Percentiles rank a stretch among this genome's conserved stretches.
These are phyloP conservation scores for Gymnocheta viridis DNA, from an alignment of 2,888 invertebrate genomes.

Conservation along the genomic window DNA sequence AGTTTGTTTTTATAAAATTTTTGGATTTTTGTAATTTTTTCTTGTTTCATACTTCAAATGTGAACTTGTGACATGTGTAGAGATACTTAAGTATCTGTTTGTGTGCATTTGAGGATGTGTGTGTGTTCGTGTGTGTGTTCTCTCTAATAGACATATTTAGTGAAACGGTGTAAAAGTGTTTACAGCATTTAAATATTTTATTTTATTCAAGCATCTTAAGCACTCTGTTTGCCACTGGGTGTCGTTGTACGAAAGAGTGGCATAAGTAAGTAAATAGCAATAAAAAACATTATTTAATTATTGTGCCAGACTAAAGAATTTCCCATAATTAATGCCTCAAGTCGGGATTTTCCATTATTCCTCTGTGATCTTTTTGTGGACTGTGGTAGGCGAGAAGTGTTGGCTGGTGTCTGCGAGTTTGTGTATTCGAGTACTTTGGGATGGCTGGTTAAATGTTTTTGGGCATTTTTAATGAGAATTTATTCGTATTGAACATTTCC, in stretches of 20 bases:
- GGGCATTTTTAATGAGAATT: slow-evolving; percentile 10
- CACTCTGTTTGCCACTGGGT: neutral
- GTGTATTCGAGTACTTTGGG: neutral
- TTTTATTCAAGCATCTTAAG: neutral
- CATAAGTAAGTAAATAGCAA: slow-evolving; percentile 15
- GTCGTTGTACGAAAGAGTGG: neutral
- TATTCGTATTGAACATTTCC: slow-evolving; percentile 71
- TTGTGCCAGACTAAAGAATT: slow-evolving; percentile 77
- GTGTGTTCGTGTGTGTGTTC: neutral
- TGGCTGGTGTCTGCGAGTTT: neutral
- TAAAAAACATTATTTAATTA: slow-evolving; percentile 76
- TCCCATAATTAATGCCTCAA: slow-evolving; percentile 61
- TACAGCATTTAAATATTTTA: neutral
- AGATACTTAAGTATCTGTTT: neutral
- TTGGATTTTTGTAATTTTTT: neutral
- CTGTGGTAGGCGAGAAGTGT: neutral
- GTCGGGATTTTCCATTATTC: slow-evolving; percentile 45
- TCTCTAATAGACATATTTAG: slow-evolving; percentile 1
- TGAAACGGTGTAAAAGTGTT: slow-evolving; percentile 3
- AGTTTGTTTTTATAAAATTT: slow-evolving; percentile 49
- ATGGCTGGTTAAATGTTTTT: slow-evolving; percentile 10
- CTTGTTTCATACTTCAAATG: neutral
- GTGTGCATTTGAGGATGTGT: neutral
- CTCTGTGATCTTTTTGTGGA: slow-evolving; percentile 13
- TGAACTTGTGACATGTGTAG: slow-evolving; percentile 58